Evolutionary conservation across 2,888 invertebrate genomes (phyloP), one percentile per base, ranked within the genome.

Genomic region (Parnassius orleans): DNA sequence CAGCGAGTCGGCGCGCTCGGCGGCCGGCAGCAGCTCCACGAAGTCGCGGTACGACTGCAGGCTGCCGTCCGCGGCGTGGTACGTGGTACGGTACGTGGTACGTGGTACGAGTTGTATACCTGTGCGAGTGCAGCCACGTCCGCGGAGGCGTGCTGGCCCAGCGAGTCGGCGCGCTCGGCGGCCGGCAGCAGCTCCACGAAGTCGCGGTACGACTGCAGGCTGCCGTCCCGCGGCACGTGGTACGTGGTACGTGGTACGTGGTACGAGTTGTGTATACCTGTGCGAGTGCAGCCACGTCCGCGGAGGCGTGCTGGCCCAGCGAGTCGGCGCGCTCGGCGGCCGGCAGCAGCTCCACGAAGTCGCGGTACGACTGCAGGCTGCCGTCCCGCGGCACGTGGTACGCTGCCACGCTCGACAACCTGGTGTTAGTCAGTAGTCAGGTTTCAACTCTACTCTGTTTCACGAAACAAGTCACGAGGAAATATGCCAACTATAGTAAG

Each of bases 121-220:
- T 95, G 95, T 51, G 97, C 97, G 53, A 96, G 93, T 0, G 96
- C 96, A 5, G 96, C 94, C 68, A 98, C 97, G 79, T 98, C 98
- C 0, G 97, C 97, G 72, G 98, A 97, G 2, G 96, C 94, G 84
- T 98, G 97, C 78, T 98, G 97, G 0, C 98, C 98, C 73, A 98
- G 96, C 0, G 95, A 96, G 89, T 97, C 97, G 0, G 98, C 97
- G 69, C 95, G 94, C 81, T 98, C 98, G 60, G 94, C 87, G 56
- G 87, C 93, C 2, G 98, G 98, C 72, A 97, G 86, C 77, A 96
- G 92, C 69, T 94, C 94, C 68, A 97, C 93, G 82, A 95, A 96
- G 83, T 97, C 97, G 56, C 94, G 93, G 86, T 97, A 97, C 7
- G 95, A 95, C 73, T 95, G 94, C 64, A 97, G 82, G 64, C 95